Base-by-base conservation (phyloP, 2,888 invertebrate genomes). In the Drosophila kokeensis region DNA sequence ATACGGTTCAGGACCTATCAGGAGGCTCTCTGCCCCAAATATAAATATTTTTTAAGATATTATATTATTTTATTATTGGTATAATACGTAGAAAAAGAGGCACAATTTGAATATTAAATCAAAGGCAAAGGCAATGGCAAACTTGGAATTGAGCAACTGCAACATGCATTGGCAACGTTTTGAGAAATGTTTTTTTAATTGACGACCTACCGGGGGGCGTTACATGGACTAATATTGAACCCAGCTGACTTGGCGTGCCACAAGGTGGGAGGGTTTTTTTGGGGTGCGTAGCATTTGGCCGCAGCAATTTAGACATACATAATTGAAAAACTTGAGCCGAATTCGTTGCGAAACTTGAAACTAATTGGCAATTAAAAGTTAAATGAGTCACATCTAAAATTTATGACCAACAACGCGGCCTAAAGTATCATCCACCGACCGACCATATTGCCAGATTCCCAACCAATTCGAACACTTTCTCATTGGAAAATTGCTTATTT, bases 361-460 rank as follows among this genome's bases (percentile, higher is more conserved):
- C 72, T 79, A 79, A 79, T 80, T 79, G 79, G 30, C 79, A 80
- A 79, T 79, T 79, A 79, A 80, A 79, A 79, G 81, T 79, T 80
- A 73, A 79, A 67, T 76, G 81, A 76, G 72, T 66, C 67, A 58
- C 76, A 80, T 79, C 61, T 55, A 80, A 80, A 69, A 79, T 79
- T 69, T 76, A 79, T 76, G 55, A 53, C 21, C 52, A 45, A 38
- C 68, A 69, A 62, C 48, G 59, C 42, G 38, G 32, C 30, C 48
- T 21, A 11, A 48, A 55, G 40, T 50, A 50, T 45, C 67, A 73
- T 57, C 53, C 6, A 32, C 34, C 13, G 0, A 48, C 11, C 48
- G 45, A 53, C 48, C 61, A 75, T 72, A 67, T 72, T 67, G 66
- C 42, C 50, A 38, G 34, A 36, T 70, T 70, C 54, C 18, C 70